phyloP scores from a whole-genome alignment of 2,797 vertebrate species.

The Notolepis coatsorum region DNA sequence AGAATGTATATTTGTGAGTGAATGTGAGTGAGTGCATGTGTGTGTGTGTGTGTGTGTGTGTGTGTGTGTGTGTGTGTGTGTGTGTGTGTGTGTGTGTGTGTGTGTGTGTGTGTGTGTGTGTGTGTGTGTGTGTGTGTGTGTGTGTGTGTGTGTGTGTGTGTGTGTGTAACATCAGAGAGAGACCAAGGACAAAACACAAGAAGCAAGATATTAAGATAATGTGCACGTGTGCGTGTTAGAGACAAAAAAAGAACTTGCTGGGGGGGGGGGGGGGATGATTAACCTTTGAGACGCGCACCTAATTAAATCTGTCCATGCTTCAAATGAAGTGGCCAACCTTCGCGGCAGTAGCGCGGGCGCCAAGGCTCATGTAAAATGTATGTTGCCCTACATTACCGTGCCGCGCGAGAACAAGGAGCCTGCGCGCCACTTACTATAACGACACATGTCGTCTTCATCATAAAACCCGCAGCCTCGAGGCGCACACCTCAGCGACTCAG shows the following conservation, averaged over 20 bases:
- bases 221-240: constrained; percentile 26
- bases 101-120: neutral
- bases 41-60: constrained; percentile 15
- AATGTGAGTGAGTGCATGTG: neutral
- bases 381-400: constrained; percentile 66
- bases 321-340: constrained; percentile 74
- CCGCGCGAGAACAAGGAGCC: constrained; percentile 64
- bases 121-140: neutral
- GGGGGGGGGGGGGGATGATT: constrained; percentile 62
- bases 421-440: constrained; percentile 68
- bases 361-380: constrained; percentile 79
- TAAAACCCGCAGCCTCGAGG: constrained; percentile 59
- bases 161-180: neutral
- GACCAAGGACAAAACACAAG: constrained; percentile 18
- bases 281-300: constrained; percentile 75
- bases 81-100: neutral
- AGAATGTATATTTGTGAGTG: constrained; percentile 12
- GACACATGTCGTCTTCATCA: constrained; percentile 76
- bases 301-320: constrained; percentile 74
- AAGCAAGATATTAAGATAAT: constrained; percentile 15
- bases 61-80: constrained; percentile 1
- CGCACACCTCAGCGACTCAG: constrained; percentile 36
- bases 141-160: neutral
- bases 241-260: neutral
- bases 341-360: constrained; percentile 57